Base-by-base conservation (phyloP, 2,888 invertebrate genomes). In the Melinaea marsaeus region DNA sequence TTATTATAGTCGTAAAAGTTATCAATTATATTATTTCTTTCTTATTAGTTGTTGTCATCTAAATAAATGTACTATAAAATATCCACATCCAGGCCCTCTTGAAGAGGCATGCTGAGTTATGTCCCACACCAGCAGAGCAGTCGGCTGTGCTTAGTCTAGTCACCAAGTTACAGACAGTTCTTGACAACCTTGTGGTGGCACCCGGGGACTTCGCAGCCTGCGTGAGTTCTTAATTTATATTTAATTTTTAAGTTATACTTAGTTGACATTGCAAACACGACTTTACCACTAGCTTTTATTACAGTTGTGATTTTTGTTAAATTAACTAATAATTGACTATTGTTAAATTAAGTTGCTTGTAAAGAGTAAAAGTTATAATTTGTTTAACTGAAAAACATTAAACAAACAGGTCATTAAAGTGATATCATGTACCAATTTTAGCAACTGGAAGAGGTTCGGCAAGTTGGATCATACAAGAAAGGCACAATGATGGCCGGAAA, bases 391-490 rank as follows among this genome's bases (percentile, higher is more conserved):
- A 48, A 13, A 48, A 48, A 22, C 48, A 22, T 32, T 42, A 9
- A 42, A 42, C 9, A 9, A 9, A 42, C 7, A 42, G 11, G 3
- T 42, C 9, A 42, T 11, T 42, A 9, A 42, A 42, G 11, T 42
- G 37, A 42, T 42, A 42, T 2, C 42, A 42, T 9, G 9, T 3
- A 42, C 9, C 11, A 3, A 9, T 72, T 73, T 1, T 75, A 90
- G 90, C 90, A 89, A 84, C 65, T 90, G 0, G 89, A 89, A 79
- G 99, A 99, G 86, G 98, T 98, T 0, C 93, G 98, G 1, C 98
- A 98, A 87, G 99, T 99, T 6, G 99, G 99, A 0, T 98, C 99
- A 0, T 99, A 97, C 85, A 99, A 99, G 85, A 99, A 99, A 79
- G 98, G 99, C 2, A 99, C 99, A 0, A 98, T 99, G 96, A 94